A percentile compares a stretch with the other conserved stretches of the same genome.
These are phyloP conservation scores for Cylloceria caligata DNA, from an alignment of 2,888 invertebrate genomes.

Conservation along the genomic window DNA sequence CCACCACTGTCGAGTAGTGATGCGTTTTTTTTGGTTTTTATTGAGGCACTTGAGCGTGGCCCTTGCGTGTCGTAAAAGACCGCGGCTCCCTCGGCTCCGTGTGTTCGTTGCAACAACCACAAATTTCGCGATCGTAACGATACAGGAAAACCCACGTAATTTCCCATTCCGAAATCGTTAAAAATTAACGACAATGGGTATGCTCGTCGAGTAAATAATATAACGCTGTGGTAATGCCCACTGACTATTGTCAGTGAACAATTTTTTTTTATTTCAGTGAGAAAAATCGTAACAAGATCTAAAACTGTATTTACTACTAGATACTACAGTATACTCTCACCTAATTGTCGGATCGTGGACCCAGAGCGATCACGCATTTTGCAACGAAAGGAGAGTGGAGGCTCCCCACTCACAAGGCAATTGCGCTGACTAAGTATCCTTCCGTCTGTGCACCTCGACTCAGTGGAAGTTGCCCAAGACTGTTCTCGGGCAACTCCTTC, in stretches of 20 bases:
- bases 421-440: background rate
- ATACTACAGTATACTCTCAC: background rate
- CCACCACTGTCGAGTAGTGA: background rate
- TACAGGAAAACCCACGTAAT: constrained; percentile 62
- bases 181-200: constrained; percentile 71
- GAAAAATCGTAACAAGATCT: constrained; percentile 17
- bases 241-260: constrained; percentile 10
- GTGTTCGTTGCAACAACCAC: constrained; percentile 51
- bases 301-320: background rate
- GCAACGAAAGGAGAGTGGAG: background rate
- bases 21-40: constrained; percentile 45
- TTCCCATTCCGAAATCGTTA: constrained; percentile 74
- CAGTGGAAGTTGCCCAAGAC: no score
- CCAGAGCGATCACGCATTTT: background rate
- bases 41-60: constrained; percentile 32
- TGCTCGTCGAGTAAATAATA: constrained; percentile 43
- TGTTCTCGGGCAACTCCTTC: no score
- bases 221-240: constrained; percentile 53
- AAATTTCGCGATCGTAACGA: constrained; percentile 69
- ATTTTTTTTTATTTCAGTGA: constrained; percentile 6
- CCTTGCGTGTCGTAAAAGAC: constrained; percentile 54
- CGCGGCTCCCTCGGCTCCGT: background rate
- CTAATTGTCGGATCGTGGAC: background rate
- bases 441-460: background rate
- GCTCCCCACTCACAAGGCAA: background rate